Base-by-base conservation (phyloP, 2,113 vertebrate species). In the Salminus brasiliensis region DNA sequence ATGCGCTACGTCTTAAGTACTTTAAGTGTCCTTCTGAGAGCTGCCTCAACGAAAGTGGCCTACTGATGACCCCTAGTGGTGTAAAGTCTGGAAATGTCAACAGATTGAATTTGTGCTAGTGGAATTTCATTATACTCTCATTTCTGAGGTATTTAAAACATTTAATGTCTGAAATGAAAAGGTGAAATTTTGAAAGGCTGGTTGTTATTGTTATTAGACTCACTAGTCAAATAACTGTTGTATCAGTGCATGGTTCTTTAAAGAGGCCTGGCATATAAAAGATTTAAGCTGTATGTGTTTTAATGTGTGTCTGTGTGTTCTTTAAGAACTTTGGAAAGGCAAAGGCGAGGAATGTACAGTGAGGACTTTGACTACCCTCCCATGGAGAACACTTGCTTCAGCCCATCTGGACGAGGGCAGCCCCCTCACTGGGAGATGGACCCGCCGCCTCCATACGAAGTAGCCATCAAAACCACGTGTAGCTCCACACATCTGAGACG, bases 401-500 rank as follows among this genome's bases (percentile, higher is more conserved):
- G 92, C 65, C 92, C 93, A 0, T 36, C 90, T 0, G 86, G 86
- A n/a, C 89, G 85, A 1, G 88, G 84, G 23, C 89, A 84, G 30
- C 92, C 91, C 23, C 88, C 91, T 4, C 85, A 85, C 0, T 93
- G 93, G 93, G 84, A 88, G 73, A 78, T 91, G 85, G 93, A 91
- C n/a, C 93, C 92, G 2, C 93, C 93, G 2, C 93, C 93, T 30
- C 92, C 93, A 0, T 94, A 94, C 3, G 93, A 94, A 79, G 92
- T 93, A 1, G 93, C 93, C 84, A 94, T 94, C 85, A 93, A 93
- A 85, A 93, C 91, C 72, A 94, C 93, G 0, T 91, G 89, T 77
- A 94, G 93, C 90, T 91, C 93, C 0, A 94, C 93, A 9, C 90
- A 93, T 45, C 88, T 94, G 80, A 89, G 93, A n/a, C 92, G 93